phyloP scores from a whole-genome alignment of 2,113 vertebrate species.

The Nipponia nippon region DNA sequence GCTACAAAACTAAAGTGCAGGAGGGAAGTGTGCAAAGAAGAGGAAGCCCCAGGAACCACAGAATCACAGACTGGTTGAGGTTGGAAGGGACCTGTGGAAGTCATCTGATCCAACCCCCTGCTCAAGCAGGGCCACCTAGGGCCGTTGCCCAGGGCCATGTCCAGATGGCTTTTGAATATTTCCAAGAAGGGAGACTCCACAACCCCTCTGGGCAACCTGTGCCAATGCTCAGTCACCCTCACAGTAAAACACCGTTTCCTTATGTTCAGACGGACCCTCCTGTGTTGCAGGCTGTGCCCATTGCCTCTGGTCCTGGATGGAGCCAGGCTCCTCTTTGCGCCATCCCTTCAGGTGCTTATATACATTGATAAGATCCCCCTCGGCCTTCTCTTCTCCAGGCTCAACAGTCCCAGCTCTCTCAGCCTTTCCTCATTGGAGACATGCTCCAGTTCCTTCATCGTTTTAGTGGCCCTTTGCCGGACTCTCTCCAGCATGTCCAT shows the following conservation, averaged over 20 bases:
- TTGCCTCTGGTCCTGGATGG: background rate
- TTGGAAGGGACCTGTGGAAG: background rate
- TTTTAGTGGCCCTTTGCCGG: background rate
- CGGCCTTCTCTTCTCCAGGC: background rate
- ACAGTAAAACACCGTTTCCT: background rate
- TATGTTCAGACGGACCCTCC: background rate
- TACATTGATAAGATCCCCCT: background rate
- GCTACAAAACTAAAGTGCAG: background rate
- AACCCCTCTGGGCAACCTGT: background rate
- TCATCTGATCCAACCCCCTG: background rate
- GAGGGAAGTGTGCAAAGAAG: background rate
- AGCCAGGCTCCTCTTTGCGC: background rate
- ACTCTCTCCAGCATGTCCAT: background rate
- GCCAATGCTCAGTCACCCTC: background rate
- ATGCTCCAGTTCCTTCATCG: background rate
- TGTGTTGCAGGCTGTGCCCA: background rate
- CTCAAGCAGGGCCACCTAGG: background rate
- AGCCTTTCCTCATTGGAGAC: background rate
- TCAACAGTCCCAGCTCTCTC: background rate
- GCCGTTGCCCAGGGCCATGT: background rate
- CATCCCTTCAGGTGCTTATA: background rate
- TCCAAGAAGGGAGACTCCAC: background rate
- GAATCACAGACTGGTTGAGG: background rate
- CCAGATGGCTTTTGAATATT: background rate
- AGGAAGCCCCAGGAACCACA: background rate